These are phyloP conservation scores for Glaucopsyche alexis DNA, from an alignment of 2,888 invertebrate genomes.

Conservation along the genomic window DNA sequence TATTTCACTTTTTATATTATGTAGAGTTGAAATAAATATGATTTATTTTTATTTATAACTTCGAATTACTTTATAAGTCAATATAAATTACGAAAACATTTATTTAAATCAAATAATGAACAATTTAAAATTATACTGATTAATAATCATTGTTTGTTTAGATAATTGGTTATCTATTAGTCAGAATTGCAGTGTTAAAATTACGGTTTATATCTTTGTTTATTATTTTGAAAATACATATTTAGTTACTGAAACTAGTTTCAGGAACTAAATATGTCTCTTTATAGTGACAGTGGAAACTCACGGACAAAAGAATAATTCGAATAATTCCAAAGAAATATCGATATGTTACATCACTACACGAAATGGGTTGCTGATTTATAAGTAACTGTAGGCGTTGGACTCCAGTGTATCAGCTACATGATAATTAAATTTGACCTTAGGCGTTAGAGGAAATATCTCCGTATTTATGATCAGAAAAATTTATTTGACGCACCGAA, in stretches of 20 bases:
- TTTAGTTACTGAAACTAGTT: no score
- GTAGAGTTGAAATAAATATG: background rate
- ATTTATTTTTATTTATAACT: background rate
- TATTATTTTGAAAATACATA: no score
- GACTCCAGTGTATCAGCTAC: slow-evolving; percentile 53
- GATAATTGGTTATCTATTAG: no score
- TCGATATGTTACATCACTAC: slow-evolving; percentile 8
- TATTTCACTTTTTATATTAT: background rate
- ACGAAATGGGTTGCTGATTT: slow-evolving; percentile 56
- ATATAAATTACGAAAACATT: background rate
- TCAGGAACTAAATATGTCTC: no score
- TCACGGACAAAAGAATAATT: background rate
- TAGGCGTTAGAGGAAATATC: slow-evolving; percentile 59
- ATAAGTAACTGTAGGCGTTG: slow-evolving; percentile 66
- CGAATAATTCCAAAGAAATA: background rate
- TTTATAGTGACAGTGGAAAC: no score
- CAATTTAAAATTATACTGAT: no score
- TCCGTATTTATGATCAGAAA: slow-evolving; percentile 64
- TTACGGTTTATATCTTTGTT: no score
- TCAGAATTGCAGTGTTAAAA: no score
- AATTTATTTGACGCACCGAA: slow-evolving; percentile 65
- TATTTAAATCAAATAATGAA: background rate
- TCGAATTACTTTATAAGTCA: background rate
- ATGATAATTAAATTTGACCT: slow-evolving; percentile 78
- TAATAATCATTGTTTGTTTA: no score